Evolutionary conservation across 2,113 vertebrate species (phyloP), one percentile per base, ranked within the genome.

Genomic region (Lucifuga dentata): DNA sequence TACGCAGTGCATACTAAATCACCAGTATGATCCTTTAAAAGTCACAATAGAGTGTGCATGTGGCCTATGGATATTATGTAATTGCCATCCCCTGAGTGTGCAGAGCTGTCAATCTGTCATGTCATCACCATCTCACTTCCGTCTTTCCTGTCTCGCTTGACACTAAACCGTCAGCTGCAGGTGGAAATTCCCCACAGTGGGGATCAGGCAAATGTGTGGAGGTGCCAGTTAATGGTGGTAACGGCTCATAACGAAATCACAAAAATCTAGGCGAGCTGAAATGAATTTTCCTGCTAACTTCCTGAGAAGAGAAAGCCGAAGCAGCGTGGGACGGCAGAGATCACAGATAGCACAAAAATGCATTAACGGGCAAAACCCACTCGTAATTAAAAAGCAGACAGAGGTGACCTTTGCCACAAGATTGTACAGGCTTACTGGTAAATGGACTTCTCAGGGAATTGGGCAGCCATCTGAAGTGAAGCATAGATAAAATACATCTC

Each of bases 151-250:
- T 43, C 32, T 24, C 29, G 38, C 9, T 12, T 2, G 8, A 26
- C 45, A 32, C 15, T 21, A 57, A 68, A 73, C 1, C 17, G 38
- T 59, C 70, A 70, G 33, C 64, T 32, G 53, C 24, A 49, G 29
- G 48, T 3, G 46, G 63, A 56, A 51, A 13, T 15, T 44, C 21
- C 10, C 5, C 44, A 48, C 17, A 3, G 45, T 17, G 26, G 38
- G 26, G 32, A 68, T 46, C 48, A 56, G 53, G 71, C 60, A 70
- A 57, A 40, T 38, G 12, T 57, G 62, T 38, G 10, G 41, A 13
- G 49, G 43, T 35, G 60, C 59, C 52, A 35, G 59, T 68, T 36
- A 33, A 35, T 33, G 50, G 46, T 40, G 52, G 58, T 45, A 43
- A 39, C 29, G 26, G 7, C 26, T 29, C 26, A 29, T 29, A 57